Conservation (phyloP, 2,797 vertebrate species). For the Rhyacichthys aspro region DNA sequence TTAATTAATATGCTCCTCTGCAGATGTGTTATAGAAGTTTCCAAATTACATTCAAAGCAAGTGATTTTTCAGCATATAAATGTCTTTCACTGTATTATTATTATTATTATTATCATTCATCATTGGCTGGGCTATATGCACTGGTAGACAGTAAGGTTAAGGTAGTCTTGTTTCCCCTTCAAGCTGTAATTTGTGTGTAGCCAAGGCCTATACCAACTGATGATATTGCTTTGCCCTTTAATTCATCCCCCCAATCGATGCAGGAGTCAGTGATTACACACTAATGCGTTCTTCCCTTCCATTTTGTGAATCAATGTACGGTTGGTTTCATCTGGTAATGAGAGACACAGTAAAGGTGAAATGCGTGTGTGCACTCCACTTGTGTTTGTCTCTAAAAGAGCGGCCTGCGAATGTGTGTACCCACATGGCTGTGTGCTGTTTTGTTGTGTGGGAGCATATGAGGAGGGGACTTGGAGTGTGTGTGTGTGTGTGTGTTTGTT, state of each 20-base stretch:
- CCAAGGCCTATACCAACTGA: slow-evolving; percentile 78
- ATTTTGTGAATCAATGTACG: slow-evolving; percentile 81
- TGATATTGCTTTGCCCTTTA: slow-evolving; percentile 83
- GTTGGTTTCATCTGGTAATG: slow-evolving; percentile 82
- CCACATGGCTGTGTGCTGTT: slow-evolving; percentile 28
- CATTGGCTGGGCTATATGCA: slow-evolving; percentile 67
- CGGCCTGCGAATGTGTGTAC: slow-evolving; percentile 29
- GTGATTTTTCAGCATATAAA: slow-evolving; percentile 61
- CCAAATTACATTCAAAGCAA: slow-evolving; percentile 63
- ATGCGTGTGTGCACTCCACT: slow-evolving; percentile 67
- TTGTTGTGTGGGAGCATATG: slow-evolving; percentile 49
- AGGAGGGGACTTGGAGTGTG: slow-evolving; percentile 37
- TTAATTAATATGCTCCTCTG: slow-evolving; percentile 65
- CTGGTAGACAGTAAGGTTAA: slow-evolving; percentile 74
- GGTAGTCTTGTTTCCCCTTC: slow-evolving; percentile 76
- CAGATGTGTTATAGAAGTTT: slow-evolving; percentile 65
- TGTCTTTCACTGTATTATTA: slow-evolving; percentile 65
- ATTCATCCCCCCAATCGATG: slow-evolving; percentile 82
- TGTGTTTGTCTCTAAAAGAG: slow-evolving; percentile 66
- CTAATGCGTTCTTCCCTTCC: slow-evolving; percentile 83
- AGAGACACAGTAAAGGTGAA: slow-evolving; percentile 83
- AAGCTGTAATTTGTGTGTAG: slow-evolving; percentile 79
- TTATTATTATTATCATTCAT: slow-evolving; percentile 76
- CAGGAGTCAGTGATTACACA: slow-evolving; percentile 81
- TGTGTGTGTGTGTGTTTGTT: slow-evolving; percentile 74